Evolutionary conservation across 2,888 invertebrate species (phyloP), one percentile per base, ranked within the genome.

Genomic region (Amphipoea lucens): DNA sequence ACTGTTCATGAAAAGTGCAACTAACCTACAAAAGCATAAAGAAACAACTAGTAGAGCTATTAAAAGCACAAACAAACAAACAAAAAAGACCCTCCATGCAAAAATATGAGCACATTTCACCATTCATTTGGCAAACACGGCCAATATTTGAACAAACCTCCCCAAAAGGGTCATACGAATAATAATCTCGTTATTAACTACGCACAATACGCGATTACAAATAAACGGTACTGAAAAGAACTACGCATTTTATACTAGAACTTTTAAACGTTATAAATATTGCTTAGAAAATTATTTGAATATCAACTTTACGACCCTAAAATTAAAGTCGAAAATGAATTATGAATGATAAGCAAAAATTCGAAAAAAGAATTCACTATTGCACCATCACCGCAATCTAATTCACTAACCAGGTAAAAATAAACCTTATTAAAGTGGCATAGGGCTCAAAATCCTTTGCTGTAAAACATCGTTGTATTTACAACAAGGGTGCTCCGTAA

Each of bases 161-260:
- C 94, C 94, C 91, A 90, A 85, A 89, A 88, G 88, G 83, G 85
- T 84, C 85, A 87, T 78, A 87, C 86, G 88, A 92, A 95, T 94
- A 94, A 94, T 94, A 95, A 96, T 95, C 95, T 94, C 85, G 92
- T 96, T 95, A 95, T 92, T 93, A 93, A 92, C 90, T 90, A 90
- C 90, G 89, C 90, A 93, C 94, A 95, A 94, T 94, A 93, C 92
- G 88, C 92, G 83, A 92, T 91, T 84, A 90, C 89, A 94, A 95
- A 95, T 94, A 95, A 94, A 95, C 93, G 94, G 92, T 93, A 92
- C 91, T 93, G 93, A 94, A 92, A 78, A 92, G 88, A 88, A 89
- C 90, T 90, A 89, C 90, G 90, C 91, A 90, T 90, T 90, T 87
- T 90, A 87, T 87, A 91, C 91, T 91, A 90, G 89, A 89, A 85